Evolutionary conservation across 2,888 invertebrate species (phyloP).

Genomic region (Lithophane leautieri): DNA sequence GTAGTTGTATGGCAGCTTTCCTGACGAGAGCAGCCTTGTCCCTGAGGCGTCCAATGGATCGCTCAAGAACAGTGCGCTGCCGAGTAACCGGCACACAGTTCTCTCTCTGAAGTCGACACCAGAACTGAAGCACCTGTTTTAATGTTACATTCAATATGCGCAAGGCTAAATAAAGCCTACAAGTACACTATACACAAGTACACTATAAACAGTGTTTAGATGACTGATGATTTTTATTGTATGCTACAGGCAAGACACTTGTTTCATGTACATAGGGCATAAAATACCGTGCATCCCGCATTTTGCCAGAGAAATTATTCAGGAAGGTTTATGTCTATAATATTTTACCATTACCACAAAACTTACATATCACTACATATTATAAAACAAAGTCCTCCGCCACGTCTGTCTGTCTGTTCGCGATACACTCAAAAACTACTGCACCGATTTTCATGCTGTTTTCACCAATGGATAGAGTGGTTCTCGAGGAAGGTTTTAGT

Average conservation of each 20-base stretch:
- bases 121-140: slow-evolving; percentile 93
- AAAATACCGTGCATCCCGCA: background rate
- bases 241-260: background rate
- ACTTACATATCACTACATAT: too few species aligned
- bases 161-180: background rate
- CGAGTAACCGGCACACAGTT: slow-evolving; percentile 94
- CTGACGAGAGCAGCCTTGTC: slow-evolving; percentile 96
- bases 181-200: too few species aligned
- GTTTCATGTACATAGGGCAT: too few species aligned
- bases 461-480: too few species aligned
- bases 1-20: slow-evolving; percentile 94
- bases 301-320: background rate
- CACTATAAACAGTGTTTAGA: too few species aligned
- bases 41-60: slow-evolving; percentile 92
- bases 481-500: too few species aligned
- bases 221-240: background rate
- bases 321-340: too few species aligned
- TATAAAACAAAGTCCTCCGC: too few species aligned
- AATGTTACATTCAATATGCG: background rate
- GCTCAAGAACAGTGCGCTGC: slow-evolving; percentile 92
- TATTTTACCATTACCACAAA: too few species aligned
- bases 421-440: too few species aligned
- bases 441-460: too few species aligned
- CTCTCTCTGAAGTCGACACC: slow-evolving; percentile 94
- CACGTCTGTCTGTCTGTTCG: too few species aligned